Evolutionary conservation across 1,140 invertebrate species (phyloP).

Genomic region (Drosophila pachea): DNA sequence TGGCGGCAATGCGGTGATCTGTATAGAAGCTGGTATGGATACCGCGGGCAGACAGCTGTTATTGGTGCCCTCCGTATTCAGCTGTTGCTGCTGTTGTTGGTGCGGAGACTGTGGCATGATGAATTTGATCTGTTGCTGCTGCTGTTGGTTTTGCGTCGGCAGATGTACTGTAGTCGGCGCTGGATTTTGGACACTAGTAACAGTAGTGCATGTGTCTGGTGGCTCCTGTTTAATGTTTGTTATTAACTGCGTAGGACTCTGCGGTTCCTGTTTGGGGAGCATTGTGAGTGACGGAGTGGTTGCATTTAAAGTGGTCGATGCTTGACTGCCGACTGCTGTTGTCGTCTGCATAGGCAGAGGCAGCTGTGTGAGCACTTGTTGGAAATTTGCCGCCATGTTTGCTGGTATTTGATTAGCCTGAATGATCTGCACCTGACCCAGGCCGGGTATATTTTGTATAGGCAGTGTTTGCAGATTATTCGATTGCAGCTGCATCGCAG

Average conservation of each 20-base stretch:
- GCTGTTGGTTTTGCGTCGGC: constrained; percentile 75
- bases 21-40: constrained; percentile 68
- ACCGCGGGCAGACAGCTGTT: constrained; percentile 37
- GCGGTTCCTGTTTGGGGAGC: constrained; percentile 73
- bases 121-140: constrained; percentile 60
- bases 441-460: constrained; percentile 86
- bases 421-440: constrained; percentile 87
- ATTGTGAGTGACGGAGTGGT: constrained; percentile 18
- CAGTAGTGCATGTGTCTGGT: constrained; percentile 56
- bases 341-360: constrained; percentile 49
- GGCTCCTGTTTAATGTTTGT: constrained; percentile 77
- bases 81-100: constrained; percentile 65
- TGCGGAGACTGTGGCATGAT: constrained; percentile 63
- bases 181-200: constrained; percentile 36
- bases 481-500: constrained; percentile 62
- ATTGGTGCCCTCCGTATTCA: constrained; percentile 53
- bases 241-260: constrained; percentile 70
- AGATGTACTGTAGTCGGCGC: constrained; percentile 23
- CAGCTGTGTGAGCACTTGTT: constrained; percentile 63
- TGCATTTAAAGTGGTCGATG: not conserved
- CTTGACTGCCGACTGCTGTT: constrained; percentile 36
- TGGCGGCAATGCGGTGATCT: constrained; percentile 67
- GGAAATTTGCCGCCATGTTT: constrained; percentile 63
- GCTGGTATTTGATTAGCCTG: constrained; percentile 71
- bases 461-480: constrained; percentile 81